Evolutionary conservation across 2,797 vertebrate genomes (phyloP).

Genomic region (Tangara arthus): DNA sequence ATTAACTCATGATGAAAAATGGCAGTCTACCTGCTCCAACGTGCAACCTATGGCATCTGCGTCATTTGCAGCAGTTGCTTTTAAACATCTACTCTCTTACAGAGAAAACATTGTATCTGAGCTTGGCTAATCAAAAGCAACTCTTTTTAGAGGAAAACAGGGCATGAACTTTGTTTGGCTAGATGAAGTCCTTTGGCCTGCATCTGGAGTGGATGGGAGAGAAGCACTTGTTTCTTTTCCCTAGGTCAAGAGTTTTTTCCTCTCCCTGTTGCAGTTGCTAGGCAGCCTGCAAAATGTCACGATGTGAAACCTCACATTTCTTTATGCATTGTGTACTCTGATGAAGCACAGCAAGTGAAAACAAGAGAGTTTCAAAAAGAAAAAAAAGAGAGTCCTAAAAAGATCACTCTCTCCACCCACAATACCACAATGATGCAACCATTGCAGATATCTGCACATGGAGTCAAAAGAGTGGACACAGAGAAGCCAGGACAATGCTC

Average conservation of each 20-base stretch:
- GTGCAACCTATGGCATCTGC: neutral
- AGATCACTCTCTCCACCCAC: neutral
- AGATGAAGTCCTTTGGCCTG: neutral
- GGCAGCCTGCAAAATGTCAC: conserved; percentile 13
- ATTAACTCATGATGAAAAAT: neutral
- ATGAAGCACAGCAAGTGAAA: neutral
- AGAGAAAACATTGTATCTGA: neutral
- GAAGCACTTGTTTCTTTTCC: neutral
- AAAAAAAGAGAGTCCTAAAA: neutral
- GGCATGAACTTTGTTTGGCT: neutral
- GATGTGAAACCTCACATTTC: conserved; percentile 2
- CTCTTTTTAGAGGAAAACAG: neutral
- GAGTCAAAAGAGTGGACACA: neutral
- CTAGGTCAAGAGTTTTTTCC: neutral
- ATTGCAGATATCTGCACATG: neutral
- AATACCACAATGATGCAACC: neutral
- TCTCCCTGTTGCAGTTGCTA: conserved; percentile 1
- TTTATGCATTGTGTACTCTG: neutral
- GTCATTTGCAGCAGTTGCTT: neutral
- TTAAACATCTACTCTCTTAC: neutral
- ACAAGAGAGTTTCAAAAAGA: neutral
- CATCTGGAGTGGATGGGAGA: neutral
- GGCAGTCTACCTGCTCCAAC: neutral
- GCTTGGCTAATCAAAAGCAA: neutral
- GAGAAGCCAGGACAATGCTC: neutral